Evolutionary conservation across 2,797 vertebrate genomes (phyloP), one percentile per base, ranked within the genome.

Genomic region (Smutsia temminckii): DNA sequence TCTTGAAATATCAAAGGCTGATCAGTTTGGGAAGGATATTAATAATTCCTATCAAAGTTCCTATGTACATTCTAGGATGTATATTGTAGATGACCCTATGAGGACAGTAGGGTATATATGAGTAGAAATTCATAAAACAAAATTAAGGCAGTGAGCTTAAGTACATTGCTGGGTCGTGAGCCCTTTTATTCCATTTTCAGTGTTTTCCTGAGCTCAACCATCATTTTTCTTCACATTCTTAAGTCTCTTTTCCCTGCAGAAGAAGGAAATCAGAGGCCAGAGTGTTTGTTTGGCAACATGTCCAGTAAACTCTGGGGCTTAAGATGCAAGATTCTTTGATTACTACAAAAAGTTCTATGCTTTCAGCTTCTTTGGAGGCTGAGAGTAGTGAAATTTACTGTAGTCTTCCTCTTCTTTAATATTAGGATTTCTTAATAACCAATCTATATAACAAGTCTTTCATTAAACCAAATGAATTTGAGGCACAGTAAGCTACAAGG

Each of bases 401-500:
- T 49, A 66, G 63, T 74, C n/a, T 89, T 74, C 90, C 23, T 96
- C 25, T 83, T 42, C 74, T 9, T 94, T 49, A 86, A 21, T 91
- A 86, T 86, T 64, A 96, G 91, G 55, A 89, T 87, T 42, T 68
- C 49, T 51, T 84, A 92, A 77, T 25, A 86, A 83, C 68, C 53
- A 91, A 46, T 69, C 37, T 84, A 74, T n/a, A 75, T 59, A 91
- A 92, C 32, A 92, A 93, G 77, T 63, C 46, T 77, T 85, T 85
- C 69, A 96, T 32, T 93, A 96, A 92, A 92, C 14, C 27, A 78
- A 95, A 86, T 88, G 34, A 93, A 96, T 91, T 55, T 72, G 34
- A 91, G 53, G 34, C 17, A 94, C 9, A 78, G 46, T 64, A 57
- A 49, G 57, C 88, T 51, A 87, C 25, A 88, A 96, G 72, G 49